Percentiles rank a stretch among this genome's conserved stretches.
phyloP scores from a whole-genome alignment of 2,888 invertebrate species.

The Euplagia quadripunctaria region DNA sequence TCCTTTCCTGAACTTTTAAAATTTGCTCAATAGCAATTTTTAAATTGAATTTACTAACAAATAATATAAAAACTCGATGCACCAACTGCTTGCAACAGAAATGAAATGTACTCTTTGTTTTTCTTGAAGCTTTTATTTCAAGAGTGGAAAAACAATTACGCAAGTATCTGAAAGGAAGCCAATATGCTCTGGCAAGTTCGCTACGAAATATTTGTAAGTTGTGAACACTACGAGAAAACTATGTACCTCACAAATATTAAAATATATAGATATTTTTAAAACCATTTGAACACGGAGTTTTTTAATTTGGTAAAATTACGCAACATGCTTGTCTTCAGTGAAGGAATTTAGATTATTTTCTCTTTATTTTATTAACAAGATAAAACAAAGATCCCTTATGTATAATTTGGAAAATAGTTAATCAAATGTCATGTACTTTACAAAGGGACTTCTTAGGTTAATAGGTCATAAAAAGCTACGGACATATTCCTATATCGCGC shows the following conservation, averaged over 20 bases:
- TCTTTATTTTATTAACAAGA: too few species aligned
- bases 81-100: constrained; percentile 10
- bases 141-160: constrained; percentile 7
- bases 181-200: neutral
- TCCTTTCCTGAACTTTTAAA: neutral
- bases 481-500: too few species aligned
- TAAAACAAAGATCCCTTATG: too few species aligned
- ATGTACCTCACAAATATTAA: neutral
- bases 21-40: neutral
- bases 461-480: too few species aligned
- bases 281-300: too few species aligned
- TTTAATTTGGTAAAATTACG: too few species aligned
- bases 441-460: too few species aligned
- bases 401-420: neutral
- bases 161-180: neutral
- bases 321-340: too few species aligned
- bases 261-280: too few species aligned
- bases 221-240: neutral
- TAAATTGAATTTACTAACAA: constrained; percentile 3
- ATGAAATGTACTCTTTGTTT: constrained; percentile 5
- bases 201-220: constrained; percentile 2
- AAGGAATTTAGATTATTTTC: too few species aligned
- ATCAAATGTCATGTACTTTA: too few species aligned
- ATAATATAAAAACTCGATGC: constrained; percentile 6
- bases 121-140: neutral